Base-by-base conservation (phyloP, 2,888 invertebrate genomes). In the Drosophila hamatofila region DNA sequence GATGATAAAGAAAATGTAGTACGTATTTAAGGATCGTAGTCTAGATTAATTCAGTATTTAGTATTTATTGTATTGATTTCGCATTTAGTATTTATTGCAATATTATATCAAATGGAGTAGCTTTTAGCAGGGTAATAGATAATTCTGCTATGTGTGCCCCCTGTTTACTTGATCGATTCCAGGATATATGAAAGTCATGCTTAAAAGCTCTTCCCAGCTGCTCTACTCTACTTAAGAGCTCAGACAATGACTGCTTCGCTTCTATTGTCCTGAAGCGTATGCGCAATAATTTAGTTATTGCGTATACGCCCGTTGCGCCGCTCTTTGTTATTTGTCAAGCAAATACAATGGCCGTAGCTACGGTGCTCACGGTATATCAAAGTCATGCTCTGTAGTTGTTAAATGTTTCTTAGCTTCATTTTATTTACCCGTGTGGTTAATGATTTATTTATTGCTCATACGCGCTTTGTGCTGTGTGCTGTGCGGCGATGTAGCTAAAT, bases 391-490 rank as follows among this genome's bases (percentile, higher is more conserved):
- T 35, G 35, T 39, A 3, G 25, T 46, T 18, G 23, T 39, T 44
- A n/a, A 46, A 3, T 23, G 30, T 39, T 65, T 51, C 27, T 25
- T 25, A 1, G 37, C 7, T 58, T 6, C 44, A 11, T 21, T 48
- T 58, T 27, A 37, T 58, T 60, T 52, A 37, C 9, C 58, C 55
- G 42, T 41, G 44, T 37, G 25, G 18, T 55, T 57, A 69, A 74
- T 79, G 72, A 79, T 74, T 85, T 79, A 77, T 82, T 83, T 80
- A 88, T 88, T 77, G 41, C 67, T 21, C 69, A 78, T 72, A 67
- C 76, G 78, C 54, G 60, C 51, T 55, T 54, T 52, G 80, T 41
- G 57, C 39, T 48, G 56, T 52, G 78, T 39, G 57, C 39, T 55
- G 49, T 52, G 48, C 25, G 67, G 23, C 21, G 41, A 30, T 33